Evolutionary conservation across 2,888 invertebrate genomes (phyloP).

Genomic region (Luperina testacea): DNA sequence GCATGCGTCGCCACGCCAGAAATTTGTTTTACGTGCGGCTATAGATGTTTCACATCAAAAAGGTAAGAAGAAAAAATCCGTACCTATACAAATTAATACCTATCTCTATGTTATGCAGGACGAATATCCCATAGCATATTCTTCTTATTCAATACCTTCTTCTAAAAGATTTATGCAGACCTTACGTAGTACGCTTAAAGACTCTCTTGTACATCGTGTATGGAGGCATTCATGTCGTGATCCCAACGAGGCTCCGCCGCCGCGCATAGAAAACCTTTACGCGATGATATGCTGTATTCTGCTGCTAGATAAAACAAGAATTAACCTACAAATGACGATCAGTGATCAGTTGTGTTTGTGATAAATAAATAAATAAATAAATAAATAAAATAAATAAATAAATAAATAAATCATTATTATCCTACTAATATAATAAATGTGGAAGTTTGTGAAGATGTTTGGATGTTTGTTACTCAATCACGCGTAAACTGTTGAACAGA

Average conservation of each 20-base stretch:
- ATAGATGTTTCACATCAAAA: too few relatives aligned
- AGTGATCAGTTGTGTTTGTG: too few relatives aligned
- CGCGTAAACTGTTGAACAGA: too few relatives aligned
- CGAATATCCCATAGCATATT: background rate
- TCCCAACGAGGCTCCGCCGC: slow-evolving; percentile 11
- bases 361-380: too few relatives aligned
- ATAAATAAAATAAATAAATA: too few relatives aligned
- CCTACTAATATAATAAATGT: too few relatives aligned
- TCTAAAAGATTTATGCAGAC: slow-evolving; percentile 42
- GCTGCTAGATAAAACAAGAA: slow-evolving; percentile 13
- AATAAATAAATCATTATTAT: background rate
- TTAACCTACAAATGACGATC: slow-evolving; percentile 6
- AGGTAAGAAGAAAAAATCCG: background rate
- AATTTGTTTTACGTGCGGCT: too few relatives aligned
- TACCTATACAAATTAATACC: slow-evolving; percentile 10
- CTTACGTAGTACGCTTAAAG: slow-evolving; percentile 48
- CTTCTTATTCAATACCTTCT: slow-evolving; percentile 21
- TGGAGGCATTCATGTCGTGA: slow-evolving; percentile 49
- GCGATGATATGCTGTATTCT: slow-evolving; percentile 13
- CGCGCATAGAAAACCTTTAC: slow-evolving; percentile 34
- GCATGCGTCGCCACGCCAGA: too few relatives aligned
- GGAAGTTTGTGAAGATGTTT: too few relatives aligned
- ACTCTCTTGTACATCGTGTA: slow-evolving; percentile 44
- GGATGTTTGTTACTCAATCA: too few relatives aligned
- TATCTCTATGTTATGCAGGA: background rate